phyloP scores from a whole-genome alignment of 2,113 vertebrate species.

The Tylochromis polylepis region DNA sequence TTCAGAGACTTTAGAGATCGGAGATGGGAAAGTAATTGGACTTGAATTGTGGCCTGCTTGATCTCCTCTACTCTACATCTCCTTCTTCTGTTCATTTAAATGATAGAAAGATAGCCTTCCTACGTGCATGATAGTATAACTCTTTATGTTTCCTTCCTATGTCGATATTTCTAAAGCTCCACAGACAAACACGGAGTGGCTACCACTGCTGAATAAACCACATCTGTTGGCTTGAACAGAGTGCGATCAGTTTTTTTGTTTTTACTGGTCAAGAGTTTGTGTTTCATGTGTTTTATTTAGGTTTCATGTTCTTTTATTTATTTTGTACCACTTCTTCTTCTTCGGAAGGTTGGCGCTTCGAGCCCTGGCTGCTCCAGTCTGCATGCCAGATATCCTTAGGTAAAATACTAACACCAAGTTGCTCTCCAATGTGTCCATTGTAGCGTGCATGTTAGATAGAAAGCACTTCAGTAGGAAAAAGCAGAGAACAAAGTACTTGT shows the following conservation, averaged over 20 bases:
- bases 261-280: not conserved
- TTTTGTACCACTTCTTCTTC: not conserved
- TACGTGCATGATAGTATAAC: not conserved
- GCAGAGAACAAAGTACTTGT: not conserved
- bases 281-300: not conserved
- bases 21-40: not conserved
- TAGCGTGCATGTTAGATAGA: not conserved
- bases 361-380: not conserved
- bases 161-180: not conserved
- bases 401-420: not conserved
- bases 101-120: not conserved
- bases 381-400: not conserved
- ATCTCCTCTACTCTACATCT: not conserved
- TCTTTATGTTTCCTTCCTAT: not conserved
- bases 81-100: not conserved
- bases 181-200: not conserved
- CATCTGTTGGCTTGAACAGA: not conserved
- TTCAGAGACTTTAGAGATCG: not conserved
- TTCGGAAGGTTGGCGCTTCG: not conserved
- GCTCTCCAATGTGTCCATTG: not conserved
- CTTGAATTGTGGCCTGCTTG: not conserved
- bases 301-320: not conserved
- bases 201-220: not conserved
- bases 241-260: not conserved
- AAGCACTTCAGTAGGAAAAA: accelerated